Conservation (phyloP, 2,888 invertebrate species). For the Oscheius sp. region DNA sequence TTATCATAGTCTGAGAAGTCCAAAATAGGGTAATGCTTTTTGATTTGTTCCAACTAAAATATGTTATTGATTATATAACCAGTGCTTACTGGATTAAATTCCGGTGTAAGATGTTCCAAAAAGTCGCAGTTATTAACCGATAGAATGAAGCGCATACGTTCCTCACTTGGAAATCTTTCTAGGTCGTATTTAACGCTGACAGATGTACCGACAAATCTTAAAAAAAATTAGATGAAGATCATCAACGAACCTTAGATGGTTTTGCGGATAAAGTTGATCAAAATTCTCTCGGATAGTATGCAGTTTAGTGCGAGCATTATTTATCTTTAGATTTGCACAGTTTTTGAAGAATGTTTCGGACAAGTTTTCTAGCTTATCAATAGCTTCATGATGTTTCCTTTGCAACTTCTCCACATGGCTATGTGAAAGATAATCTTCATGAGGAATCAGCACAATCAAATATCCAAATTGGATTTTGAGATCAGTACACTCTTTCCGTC, state of each 20-base stretch:
- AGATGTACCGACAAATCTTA: slow-evolving; percentile 44
- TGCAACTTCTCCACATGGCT: slow-evolving; percentile 37
- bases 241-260: slow-evolving; percentile 42
- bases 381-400: slow-evolving; percentile 37
- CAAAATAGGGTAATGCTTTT: slow-evolving; percentile 31
- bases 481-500: slow-evolving; percentile 24
- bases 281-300: slow-evolving; percentile 27
- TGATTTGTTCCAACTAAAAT: slow-evolving; percentile 2
- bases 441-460: slow-evolving; percentile 49
- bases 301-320: slow-evolving; percentile 31
- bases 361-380: slow-evolving; percentile 31
- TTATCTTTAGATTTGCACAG: slow-evolving; percentile 33
- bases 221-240: neutral
- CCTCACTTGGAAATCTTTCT: slow-evolving; percentile 25
- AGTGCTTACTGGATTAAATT: slow-evolving; percentile 36
- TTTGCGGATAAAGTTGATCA: slow-evolving; percentile 41
- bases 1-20: slow-evolving; percentile 45
- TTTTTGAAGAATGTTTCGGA: slow-evolving; percentile 42
- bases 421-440: slow-evolving; percentile 54
- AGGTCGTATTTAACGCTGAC: slow-evolving; percentile 35
- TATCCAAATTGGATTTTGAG: slow-evolving; percentile 38
- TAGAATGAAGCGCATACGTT: slow-evolving; percentile 17
- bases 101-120: slow-evolving; percentile 44
- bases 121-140: slow-evolving; percentile 45
- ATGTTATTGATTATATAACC: neutral